Conservation (phyloP, 2,888 invertebrate genomes). For the Eugnorisma glareosa region DNA sequence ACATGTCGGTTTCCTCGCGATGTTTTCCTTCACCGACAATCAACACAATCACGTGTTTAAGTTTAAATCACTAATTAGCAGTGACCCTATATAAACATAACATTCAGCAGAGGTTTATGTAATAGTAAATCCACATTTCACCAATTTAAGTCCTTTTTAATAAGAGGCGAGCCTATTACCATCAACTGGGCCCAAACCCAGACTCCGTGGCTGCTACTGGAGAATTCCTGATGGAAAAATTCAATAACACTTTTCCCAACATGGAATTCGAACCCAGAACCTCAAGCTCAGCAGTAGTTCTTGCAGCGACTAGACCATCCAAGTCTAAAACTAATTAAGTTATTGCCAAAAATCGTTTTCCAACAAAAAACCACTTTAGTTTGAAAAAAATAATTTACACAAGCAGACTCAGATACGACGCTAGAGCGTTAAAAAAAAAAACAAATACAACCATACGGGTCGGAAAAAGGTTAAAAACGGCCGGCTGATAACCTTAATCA, state of each 20-base stretch:
- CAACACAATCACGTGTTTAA: no score
- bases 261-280: not conserved
- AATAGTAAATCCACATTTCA: no score
- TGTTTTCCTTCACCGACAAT: no score
- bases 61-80: no score
- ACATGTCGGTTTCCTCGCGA: no score
- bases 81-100: no score
- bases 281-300: no score
- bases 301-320: not conserved
- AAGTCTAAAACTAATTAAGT: not conserved
- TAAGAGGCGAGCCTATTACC: no score
- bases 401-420: constrained; percentile 20
- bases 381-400: constrained; percentile 2
- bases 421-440: constrained; percentile 34
- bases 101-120: no score
- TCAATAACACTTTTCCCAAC: not conserved
- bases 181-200: no score
- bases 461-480: constrained; percentile 60
- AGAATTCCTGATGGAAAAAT: not conserved
- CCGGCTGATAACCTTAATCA: constrained; percentile 66
- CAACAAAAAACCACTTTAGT: not conserved
- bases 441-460: constrained; percentile 50
- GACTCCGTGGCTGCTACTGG: no score
- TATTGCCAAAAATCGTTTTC: not conserved
- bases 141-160: no score